Conservation (phyloP, 2,797 vertebrate genomes). For the Galaxias olidus region DNA sequence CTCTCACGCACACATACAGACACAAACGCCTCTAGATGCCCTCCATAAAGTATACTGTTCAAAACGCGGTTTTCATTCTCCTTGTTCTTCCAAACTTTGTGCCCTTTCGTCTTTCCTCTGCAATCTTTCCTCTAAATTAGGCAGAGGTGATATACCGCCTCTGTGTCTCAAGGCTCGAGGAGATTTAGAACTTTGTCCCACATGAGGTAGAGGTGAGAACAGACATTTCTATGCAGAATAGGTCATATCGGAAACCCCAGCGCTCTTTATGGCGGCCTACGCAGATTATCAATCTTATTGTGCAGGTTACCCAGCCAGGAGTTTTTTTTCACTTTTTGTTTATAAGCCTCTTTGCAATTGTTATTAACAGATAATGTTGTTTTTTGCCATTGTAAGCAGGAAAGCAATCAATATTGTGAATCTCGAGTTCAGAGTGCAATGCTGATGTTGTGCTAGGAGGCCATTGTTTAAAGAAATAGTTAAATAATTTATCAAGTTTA, state of each 20-base stretch:
- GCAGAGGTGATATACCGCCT: conserved; percentile 70
- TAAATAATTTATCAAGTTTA: too few species aligned
- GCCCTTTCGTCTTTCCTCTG: conserved; percentile 61
- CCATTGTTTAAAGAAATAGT: too few species aligned
- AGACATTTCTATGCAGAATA: conserved; percentile 80
- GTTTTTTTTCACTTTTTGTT: conserved; percentile 74
- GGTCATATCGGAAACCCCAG: conserved; percentile 68
- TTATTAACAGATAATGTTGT: too few species aligned
- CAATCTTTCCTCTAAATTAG: conserved; percentile 71
- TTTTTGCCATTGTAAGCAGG: too few species aligned
- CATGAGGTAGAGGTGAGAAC: conserved; percentile 77
- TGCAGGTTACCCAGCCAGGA: conserved; percentile 71
- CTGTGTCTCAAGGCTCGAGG: conserved; percentile 71
- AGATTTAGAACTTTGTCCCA: conserved; percentile 80
- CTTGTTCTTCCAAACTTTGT: conserved; percentile 61
- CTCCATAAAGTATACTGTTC: too few species aligned
- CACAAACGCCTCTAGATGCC: too few species aligned
- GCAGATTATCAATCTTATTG: conserved; percentile 79
- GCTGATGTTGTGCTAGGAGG: too few species aligned
- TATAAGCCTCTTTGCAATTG: conserved; percentile 67
- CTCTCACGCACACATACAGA: too few species aligned
- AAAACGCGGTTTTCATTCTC: too few species aligned
- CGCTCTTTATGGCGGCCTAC: conserved; percentile 65
- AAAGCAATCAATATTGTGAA: too few species aligned
- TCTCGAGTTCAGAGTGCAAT: too few species aligned